Evolutionary conservation across 2,113 vertebrate genomes (phyloP), one percentile per base, ranked within the genome.

Genomic region (Oryctolagus cuniculus): DNA sequence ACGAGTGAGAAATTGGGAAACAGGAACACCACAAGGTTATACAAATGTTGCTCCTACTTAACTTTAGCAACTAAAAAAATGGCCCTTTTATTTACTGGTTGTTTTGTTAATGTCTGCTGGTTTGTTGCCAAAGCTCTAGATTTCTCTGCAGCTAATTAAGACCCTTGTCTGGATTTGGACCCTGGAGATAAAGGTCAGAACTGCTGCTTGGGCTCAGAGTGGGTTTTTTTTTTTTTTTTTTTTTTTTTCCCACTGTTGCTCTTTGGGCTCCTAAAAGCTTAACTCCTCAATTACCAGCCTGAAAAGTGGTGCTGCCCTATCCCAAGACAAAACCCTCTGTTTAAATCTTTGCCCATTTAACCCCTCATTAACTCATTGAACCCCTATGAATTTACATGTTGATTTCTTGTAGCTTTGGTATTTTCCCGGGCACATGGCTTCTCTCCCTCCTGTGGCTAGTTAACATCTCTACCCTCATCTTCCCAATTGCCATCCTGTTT

Each of bases 111-210:
- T 86, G 95, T 92, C 93, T 95, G 77, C 95, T 92, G 82, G 89
- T 96, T 66, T 90, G 53, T 92, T 95, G 93, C 95, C 97, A 97
- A 92, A 89, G 70, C 85, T 93, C 86, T 92, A 79, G 70, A 95
- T 96, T 92, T 88, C 83, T 96, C 95, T 91, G 79, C 86, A 95
- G 88, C 96, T 96, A 96, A 96, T 97, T 96, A 97, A 95, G 97
- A 97, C 95, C 88, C 82, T 93, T 84, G 94, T 96, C 95, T 97
- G 94, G 88, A 80, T 96, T 80, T 90, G 86, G 95, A 80, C 97
- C 96, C 94, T 95, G 61, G 89, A 97, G 94, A 96, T 92, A 92
- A 92, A 97, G 97, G 97, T 97, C 94, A 91, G 90, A 92, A 73
- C 58, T 19, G 79, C 90, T 84, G 83, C 90, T 86, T 61, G 69